Conservation (phyloP, 2,797 vertebrate species). For the Dendrocincla tyrannina region DNA sequence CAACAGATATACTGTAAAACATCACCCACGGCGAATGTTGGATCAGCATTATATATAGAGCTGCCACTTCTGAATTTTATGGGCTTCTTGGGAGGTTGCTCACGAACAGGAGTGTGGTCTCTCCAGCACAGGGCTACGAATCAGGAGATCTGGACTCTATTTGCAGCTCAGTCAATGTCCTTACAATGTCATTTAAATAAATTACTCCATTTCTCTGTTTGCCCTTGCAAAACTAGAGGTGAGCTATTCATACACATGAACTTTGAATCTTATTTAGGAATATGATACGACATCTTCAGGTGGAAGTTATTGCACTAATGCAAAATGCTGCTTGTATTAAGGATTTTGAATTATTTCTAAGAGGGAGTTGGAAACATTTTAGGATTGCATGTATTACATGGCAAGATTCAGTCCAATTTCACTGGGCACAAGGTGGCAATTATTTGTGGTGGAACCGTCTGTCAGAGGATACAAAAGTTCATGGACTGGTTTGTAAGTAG, state of each 20-base stretch:
- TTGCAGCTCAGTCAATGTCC: constrained; percentile 30
- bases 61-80: constrained; percentile 59
- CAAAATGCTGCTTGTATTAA: not conserved
- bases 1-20: constrained; percentile 54
- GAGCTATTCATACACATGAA: not conserved
- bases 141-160: constrained; percentile 17
- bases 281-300: not conserved
- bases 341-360: not conserved
- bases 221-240: constrained; percentile 38
- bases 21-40: constrained; percentile 47
- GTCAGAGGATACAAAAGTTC: rapidly evolving
- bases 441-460: not conserved
- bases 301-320: not conserved
- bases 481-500: not conserved
- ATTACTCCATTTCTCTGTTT: constrained; percentile 10
- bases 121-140: not conserved
- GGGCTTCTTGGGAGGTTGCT: constrained; percentile 58
- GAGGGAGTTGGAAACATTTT: not conserved
- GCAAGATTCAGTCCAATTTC: not conserved
- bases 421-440: not conserved
- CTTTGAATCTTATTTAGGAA: constrained; percentile 9
- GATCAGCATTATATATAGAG: constrained; percentile 57
- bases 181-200: constrained; percentile 29
- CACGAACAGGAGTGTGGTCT: not conserved
- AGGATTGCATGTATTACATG: not conserved